phyloP scores from a whole-genome alignment of 1,140 invertebrate genomes.

The Drosophila nebulosa region DNA sequence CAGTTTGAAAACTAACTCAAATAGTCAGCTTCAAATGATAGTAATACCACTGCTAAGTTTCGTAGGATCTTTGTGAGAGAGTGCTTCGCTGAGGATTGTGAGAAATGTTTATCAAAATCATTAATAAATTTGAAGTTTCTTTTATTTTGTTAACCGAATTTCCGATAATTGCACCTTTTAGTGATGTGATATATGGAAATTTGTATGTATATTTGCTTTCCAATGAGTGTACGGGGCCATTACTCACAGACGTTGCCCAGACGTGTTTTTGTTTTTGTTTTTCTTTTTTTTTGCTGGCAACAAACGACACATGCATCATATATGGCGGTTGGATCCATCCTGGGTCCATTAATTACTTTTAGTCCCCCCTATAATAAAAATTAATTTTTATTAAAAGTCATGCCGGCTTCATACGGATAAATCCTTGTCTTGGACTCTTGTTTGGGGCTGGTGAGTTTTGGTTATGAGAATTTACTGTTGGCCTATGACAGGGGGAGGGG shows the following conservation, averaged over 20 bases:
- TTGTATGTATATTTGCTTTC: conserved; percentile 12
- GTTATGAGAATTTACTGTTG: conserved; percentile 75
- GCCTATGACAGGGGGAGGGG: neutral
- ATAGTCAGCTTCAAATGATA: too few species aligned
- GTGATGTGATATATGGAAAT: neutral
- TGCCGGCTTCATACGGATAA: conserved; percentile 54
- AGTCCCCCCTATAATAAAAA: conserved; percentile 65
- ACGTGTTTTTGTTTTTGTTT: neutral
- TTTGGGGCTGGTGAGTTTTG: conserved; percentile 1
- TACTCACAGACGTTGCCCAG: conserved; percentile 15
- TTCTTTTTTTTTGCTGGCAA: neutral
- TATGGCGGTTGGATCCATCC: conserved; percentile 29
- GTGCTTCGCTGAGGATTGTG: too few species aligned
- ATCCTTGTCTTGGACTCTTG: conserved; percentile 62
- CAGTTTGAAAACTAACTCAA: too few species aligned
- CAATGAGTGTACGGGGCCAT: conserved; percentile 1
- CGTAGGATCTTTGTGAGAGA: too few species aligned
- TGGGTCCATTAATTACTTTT: conserved; percentile 75
- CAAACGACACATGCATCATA: conserved; percentile 61
- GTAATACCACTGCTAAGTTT: too few species aligned
- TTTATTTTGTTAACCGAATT: neutral
- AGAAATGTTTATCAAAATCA: too few species aligned
- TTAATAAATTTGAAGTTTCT: too few species aligned
- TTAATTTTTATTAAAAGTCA: conserved; percentile 79
- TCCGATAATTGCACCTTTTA: neutral